Base-by-base conservation (phyloP, 2,888 invertebrate genomes). In the Calameuta idolon region DNA sequence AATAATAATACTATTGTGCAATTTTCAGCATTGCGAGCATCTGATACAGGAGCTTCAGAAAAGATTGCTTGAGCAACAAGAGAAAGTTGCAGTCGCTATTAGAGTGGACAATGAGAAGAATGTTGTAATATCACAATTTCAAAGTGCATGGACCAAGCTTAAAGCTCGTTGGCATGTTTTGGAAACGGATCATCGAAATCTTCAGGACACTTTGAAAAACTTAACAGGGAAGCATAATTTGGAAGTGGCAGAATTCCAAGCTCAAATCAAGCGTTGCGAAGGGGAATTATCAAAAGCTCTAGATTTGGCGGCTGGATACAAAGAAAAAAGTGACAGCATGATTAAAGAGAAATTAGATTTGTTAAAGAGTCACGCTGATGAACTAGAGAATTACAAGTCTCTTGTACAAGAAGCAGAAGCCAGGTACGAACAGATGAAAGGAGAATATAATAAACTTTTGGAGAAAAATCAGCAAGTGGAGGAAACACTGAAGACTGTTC, bases 61-160 rank as follows among this genome's bases (percentile, higher is more conserved):
- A 83, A 94, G 95, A 83, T 91, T 95, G 75, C 91, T 97, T 35
- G 96, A 97, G 83, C 94, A 96, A 84, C 96, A 97, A 89, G 96
- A 97, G 89, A 95, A 95, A 85, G 89, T 97, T 37, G 95, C 96
- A 0, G 96, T 97, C 0, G 97, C 97, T 0, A 90, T 96, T 9
- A 94, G 95, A 89, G 95, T 97, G 0, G 97, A 97, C 89, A 94
- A 94, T 77, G 93, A 95, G 0, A 97, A 97, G 88, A 96, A 96
- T 85, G 91, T 92, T 0, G 94, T 95, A 0, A 94, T 97, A 77
- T 87, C 92, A 4, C 94, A 94, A 85, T 93, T 96, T 71, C 94
- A 95, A 78, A 93, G 94, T 23, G 94, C 95, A 0, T 95, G 95
- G 93, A 92, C 94, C 30, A 93, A 93, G 87, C 92, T 93, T 74